phyloP scores from a whole-genome alignment of 2,888 invertebrate genomes.

The Plebejus melissa region DNA sequence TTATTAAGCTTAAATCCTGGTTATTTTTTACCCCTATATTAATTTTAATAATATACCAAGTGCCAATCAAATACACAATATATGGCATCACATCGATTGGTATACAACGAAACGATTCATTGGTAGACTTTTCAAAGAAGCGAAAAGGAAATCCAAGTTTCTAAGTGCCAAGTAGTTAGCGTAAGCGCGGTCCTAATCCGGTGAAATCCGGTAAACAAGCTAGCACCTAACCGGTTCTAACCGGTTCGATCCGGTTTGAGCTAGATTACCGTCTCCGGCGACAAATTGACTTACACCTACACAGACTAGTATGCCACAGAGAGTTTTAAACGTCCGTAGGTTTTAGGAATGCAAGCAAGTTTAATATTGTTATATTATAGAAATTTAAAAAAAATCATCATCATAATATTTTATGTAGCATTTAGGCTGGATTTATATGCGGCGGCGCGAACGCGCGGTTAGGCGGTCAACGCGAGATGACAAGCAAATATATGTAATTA shows the following conservation, averaged over 20 bases:
- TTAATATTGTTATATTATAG: too few species aligned
- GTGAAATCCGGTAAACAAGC: conserved; percentile 52
- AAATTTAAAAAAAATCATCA: too few species aligned
- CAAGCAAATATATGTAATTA: too few species aligned
- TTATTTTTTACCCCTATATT: too few species aligned
- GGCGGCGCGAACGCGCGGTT: too few species aligned
- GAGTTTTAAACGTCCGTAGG: neutral
- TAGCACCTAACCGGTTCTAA: conserved; percentile 50
- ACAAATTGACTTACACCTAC: conserved; percentile 14
- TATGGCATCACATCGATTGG: too few species aligned
- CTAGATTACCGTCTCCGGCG: conserved; percentile 52
- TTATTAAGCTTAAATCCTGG: too few species aligned
- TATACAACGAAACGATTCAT: neutral
- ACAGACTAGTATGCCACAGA: neutral
- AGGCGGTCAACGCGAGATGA: too few species aligned
- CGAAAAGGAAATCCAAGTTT: neutral
- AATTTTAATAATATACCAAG: too few species aligned
- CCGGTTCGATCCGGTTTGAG: conserved; percentile 55
- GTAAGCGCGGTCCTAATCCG: neutral
- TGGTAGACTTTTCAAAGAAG: neutral
- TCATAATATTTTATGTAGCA: too few species aligned
- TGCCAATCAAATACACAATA: too few species aligned
- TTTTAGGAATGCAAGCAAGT: neutral
- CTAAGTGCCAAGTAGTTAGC: neutral
- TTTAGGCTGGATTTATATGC: too few species aligned